Evolutionary conservation across 2,888 invertebrate species (phyloP).

Genomic region (Adineta ricciae): DNA sequence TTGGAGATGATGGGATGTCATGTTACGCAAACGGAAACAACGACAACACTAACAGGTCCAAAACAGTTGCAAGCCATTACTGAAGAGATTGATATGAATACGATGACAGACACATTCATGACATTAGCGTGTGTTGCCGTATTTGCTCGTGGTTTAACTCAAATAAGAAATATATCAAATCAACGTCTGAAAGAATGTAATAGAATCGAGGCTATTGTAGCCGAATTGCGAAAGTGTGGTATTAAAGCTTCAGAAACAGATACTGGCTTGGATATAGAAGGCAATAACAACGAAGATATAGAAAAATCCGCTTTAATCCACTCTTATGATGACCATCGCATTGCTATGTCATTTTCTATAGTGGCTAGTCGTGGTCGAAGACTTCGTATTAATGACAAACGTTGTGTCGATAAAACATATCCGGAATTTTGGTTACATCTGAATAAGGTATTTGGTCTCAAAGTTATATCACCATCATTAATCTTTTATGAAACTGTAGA

Average conservation of each 20-base stretch:
- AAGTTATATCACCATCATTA: not conserved
- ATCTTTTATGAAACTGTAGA: not conserved
- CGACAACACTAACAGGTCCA: not conserved
- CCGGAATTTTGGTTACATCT: not conserved
- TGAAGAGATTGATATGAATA: not conserved
- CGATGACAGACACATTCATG: not conserved
- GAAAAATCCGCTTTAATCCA: not conserved
- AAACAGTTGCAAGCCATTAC: not conserved
- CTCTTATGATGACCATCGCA: not conserved
- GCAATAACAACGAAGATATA: not conserved
- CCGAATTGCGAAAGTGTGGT: not conserved
- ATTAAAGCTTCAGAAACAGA: not conserved
- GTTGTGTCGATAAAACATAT: slow-evolving; percentile 2
- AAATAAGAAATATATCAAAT: not conserved
- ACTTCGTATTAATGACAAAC: not conserved
- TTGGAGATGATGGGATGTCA: not conserved
- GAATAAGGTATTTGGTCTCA: not conserved
- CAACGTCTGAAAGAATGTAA: not conserved
- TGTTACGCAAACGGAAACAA: slow-evolving; percentile 1
- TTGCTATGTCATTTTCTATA: not conserved
- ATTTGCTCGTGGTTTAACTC: not conserved
- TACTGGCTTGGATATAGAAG: not conserved
- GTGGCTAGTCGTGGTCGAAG: not conserved
- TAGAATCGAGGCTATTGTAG: not conserved
- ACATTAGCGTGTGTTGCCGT: not conserved